These are phyloP conservation scores for Ceratina australensis DNA, from an alignment of 1,140 invertebrate species.

Conservation along the genomic window DNA sequence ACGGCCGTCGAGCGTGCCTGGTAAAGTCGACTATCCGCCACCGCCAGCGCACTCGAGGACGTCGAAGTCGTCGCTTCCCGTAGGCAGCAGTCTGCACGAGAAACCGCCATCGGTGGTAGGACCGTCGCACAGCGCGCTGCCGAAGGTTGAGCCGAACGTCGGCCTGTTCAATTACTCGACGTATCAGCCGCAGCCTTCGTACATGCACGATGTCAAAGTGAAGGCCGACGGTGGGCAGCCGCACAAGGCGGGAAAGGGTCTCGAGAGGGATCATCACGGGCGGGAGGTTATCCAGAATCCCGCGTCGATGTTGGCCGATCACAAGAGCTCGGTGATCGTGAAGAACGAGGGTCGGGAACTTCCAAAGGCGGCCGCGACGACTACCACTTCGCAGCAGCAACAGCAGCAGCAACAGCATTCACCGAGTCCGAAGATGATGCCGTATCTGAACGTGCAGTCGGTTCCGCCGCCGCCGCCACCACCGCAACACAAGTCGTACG, in stretches of 20 bases:
- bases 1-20: constrained; percentile 78
- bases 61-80: constrained; percentile 75
- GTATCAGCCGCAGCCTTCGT: constrained; percentile 81
- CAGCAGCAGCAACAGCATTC: constrained; percentile 79
- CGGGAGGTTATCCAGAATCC: constrained; percentile 82
- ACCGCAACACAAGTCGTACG: constrained; percentile 78
- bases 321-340: constrained; percentile 88
- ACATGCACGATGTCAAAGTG: constrained; percentile 79
- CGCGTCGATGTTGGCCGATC: constrained; percentile 83
- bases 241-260: constrained; percentile 70
- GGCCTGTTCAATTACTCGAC: constrained; percentile 85
- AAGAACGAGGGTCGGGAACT: constrained; percentile 86
- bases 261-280: constrained; percentile 78
- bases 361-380: constrained; percentile 80
- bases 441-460: constrained; percentile 82
- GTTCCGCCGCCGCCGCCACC: constrained; percentile 64
- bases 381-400: constrained; percentile 61
- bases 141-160: constrained; percentile 87
- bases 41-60: constrained; percentile 81
- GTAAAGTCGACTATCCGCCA: constrained; percentile 81
- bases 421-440: constrained; percentile 83
- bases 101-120: constrained; percentile 77
- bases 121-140: constrained; percentile 80
- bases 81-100: constrained; percentile 75
- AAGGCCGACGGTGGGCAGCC: constrained; percentile 74